Percentiles rank a stretch among this genome's conserved stretches.
These are phyloP conservation scores for Raja brachyura DNA, from an alignment of 2,113 vertebrate species.

Conservation along the genomic window DNA sequence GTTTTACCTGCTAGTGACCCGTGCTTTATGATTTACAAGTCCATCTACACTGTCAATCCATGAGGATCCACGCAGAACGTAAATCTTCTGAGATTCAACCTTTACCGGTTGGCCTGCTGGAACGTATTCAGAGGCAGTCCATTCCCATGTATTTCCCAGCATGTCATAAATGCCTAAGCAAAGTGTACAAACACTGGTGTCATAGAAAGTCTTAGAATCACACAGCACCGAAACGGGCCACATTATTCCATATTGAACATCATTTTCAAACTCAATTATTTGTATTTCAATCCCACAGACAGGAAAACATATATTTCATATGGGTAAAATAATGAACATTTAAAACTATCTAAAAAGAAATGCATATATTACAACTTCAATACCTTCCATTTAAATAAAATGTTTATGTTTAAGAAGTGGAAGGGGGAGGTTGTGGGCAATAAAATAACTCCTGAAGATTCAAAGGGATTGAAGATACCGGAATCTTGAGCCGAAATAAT, in stretches of 20 bases:
- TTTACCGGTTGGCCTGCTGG: conserved; percentile 36
- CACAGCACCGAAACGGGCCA: too few species aligned
- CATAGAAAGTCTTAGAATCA: too few species aligned
- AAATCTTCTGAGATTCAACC: too few species aligned
- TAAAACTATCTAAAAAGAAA: too few species aligned
- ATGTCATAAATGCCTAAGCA: conserved; percentile 78
- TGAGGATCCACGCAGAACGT: conserved; percentile 76
- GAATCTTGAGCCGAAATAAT: too few species aligned
- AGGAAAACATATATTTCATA: background rate
- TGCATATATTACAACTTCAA: too few species aligned
- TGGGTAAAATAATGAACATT: background rate
- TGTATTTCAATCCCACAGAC: background rate
- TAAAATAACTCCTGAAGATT: too few species aligned
- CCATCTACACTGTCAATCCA: conserved; percentile 90
- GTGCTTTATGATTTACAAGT: conserved; percentile 83
- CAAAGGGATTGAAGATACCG: too few species aligned
- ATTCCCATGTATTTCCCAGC: conserved; percentile 93
- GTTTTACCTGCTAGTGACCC: conserved; percentile 76
- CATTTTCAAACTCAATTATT: background rate
- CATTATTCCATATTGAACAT: background rate
- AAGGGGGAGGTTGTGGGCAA: too few species aligned
- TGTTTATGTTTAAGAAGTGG: too few species aligned
- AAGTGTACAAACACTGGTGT: background rate
- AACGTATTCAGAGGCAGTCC: conserved; percentile 64
- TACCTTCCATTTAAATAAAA: too few species aligned